These are phyloP conservation scores for Helicoverpa armigera DNA, from an alignment of 1,140 invertebrate genomes.

Conservation along the genomic window DNA sequence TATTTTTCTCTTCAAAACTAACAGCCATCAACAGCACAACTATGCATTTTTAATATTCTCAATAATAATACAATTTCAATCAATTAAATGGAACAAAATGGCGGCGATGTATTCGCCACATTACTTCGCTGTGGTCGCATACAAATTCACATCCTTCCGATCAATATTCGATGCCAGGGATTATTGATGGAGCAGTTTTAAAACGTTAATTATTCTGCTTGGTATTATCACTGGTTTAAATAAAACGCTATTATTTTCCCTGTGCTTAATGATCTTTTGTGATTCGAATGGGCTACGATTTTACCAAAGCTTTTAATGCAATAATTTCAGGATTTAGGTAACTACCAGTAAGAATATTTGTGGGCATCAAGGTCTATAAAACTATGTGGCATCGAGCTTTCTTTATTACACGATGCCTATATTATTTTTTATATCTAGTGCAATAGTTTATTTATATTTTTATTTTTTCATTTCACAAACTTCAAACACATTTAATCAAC, in stretches of 20 bases:
- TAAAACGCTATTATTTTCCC: neutral
- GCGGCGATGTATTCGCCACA: neutral
- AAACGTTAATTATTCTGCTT: neutral
- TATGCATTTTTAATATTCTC: neutral
- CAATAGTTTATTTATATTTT: no score
- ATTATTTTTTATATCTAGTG: no score
- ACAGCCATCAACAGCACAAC: no score
- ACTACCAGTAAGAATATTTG: no score
- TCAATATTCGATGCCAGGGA: neutral
- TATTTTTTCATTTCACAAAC: neutral
- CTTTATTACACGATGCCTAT: no score
- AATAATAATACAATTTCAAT: conserved; percentile 7
- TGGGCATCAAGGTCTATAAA: no score
- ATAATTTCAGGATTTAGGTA: no score
- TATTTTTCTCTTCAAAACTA: no score
- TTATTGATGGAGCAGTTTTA: conserved; percentile 5
- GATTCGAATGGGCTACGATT: no score
- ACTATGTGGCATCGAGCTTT: no score
- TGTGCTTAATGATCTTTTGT: no score
- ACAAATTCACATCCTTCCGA: neutral
- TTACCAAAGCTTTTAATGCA: no score
- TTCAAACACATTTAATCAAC: neutral
- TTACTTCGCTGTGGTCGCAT: neutral
- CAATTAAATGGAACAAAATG: conserved; percentile 17
- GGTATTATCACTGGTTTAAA: neutral